Evolutionary conservation across 2,888 invertebrate species (phyloP).

Genomic region (Herminia tarsipennalis): DNA sequence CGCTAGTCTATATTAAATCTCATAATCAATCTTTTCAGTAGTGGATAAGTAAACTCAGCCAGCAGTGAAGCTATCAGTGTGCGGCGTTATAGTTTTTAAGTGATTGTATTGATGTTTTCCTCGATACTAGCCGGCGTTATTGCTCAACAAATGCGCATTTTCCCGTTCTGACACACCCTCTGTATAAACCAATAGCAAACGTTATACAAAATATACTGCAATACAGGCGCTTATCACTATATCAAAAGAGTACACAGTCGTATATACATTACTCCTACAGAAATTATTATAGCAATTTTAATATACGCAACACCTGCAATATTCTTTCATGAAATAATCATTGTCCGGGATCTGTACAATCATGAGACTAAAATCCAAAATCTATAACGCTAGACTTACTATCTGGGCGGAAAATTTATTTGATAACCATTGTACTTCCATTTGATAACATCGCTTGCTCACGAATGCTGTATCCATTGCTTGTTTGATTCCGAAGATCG

Average conservation of each 20-base stretch:
- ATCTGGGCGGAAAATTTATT: constrained; percentile 73
- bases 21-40: neutral
- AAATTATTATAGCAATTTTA: constrained; percentile 1
- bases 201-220: constrained; percentile 17
- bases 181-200: constrained; percentile 23
- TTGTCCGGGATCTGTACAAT: constrained; percentile 61
- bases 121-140: constrained; percentile 21
- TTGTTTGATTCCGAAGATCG: neutral
- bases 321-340: constrained; percentile 35
- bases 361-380: constrained; percentile 72
- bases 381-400: constrained; percentile 76
- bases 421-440: constrained; percentile 60
- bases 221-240: constrained; percentile 15
- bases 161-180: constrained; percentile 38
- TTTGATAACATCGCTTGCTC: constrained; percentile 38
- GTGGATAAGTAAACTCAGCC: neutral
- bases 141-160: constrained; percentile 35
- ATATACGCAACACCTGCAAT: neutral
- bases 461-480: constrained; percentile 41
- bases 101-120: constrained; percentile 13
- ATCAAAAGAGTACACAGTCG: constrained; percentile 1
- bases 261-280: neutral
- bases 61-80: constrained; percentile 3
- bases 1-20: too few relatives aligned
- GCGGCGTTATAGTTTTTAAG: constrained; percentile 8